These are phyloP conservation scores for Philaenus spumarius DNA, from an alignment of 1,140 invertebrate species.

Conservation along the genomic window DNA sequence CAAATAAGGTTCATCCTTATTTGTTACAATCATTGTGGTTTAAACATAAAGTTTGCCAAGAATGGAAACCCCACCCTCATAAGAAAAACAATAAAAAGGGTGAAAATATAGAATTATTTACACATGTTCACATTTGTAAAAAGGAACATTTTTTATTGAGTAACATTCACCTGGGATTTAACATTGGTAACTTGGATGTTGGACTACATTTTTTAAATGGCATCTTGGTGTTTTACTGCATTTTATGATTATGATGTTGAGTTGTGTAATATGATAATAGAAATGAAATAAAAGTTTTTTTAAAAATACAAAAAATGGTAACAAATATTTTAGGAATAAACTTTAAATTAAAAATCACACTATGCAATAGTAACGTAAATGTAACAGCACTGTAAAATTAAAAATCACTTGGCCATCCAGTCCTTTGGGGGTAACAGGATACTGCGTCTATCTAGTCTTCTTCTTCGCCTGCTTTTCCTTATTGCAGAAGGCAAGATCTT, in stretches of 20 bases:
- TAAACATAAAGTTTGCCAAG: neutral
- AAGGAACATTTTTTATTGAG: neutral
- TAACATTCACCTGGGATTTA: neutral
- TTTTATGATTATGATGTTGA: slow-evolving; percentile 6
- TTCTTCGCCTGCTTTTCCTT: neutral
- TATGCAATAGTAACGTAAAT: slow-evolving; percentile 3
- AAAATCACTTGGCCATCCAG: slow-evolving; percentile 4
- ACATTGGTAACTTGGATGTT: slow-evolving; percentile 7
- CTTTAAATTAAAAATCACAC: slow-evolving; percentile 10
- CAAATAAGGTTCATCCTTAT: slow-evolving; percentile 6
- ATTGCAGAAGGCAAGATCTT: slow-evolving; percentile 12
- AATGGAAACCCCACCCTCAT: neutral
- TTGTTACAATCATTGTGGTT: neutral
- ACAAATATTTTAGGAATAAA: slow-evolving; percentile 16
- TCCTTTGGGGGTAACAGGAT: neutral
- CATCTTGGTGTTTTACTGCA: neutral
- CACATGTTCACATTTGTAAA: neutral
- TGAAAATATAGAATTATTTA: neutral
- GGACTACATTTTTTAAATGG: slow-evolving; percentile 5
- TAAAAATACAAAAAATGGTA: slow-evolving; percentile 7
- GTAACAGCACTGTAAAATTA: slow-evolving; percentile 2
- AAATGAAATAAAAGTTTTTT: slow-evolving; percentile 7
- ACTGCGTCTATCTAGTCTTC: neutral
- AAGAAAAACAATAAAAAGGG: neutral
- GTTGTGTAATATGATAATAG: slow-evolving; percentile 3